Conservation (phyloP, 2,797 vertebrate genomes). For the Artibeus lituratus region DNA sequence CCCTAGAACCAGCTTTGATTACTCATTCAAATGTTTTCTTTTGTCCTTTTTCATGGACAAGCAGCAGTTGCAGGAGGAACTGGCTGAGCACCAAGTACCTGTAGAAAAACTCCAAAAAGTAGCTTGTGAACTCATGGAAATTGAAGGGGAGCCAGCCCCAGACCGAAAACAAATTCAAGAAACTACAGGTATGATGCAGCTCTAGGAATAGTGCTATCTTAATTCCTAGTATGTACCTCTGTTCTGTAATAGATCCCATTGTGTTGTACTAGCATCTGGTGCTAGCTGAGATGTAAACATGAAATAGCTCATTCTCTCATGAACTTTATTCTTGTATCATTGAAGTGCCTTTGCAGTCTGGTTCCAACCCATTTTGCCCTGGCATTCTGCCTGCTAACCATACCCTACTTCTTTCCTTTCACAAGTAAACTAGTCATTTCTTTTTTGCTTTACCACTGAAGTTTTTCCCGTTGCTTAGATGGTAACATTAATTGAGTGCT, state of each 20-base stretch:
- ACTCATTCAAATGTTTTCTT: conserved; percentile 29
- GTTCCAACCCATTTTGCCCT: neutral
- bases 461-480: conserved; percentile 26
- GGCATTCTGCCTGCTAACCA: neutral
- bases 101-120: conserved; percentile 94
- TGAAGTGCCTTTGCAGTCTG: neutral
- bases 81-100: conserved; percentile 92
- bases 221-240: neutral
- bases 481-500: neutral
- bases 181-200: conserved; percentile 86
- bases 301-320: neutral
- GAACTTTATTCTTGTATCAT: neutral
- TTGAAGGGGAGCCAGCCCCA: conserved; percentile 88
- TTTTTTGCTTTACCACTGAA: neutral
- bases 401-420: neutral
- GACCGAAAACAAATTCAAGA: conserved; percentile 86
- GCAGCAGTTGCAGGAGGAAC: conserved; percentile 92
- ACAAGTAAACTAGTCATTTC: neutral
- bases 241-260: neutral
- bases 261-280: neutral
- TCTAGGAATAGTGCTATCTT: neutral
- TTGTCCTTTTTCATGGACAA: conserved; percentile 45
- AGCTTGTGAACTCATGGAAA: conserved; percentile 87
- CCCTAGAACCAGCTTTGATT: neutral
- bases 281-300: neutral